A percentile compares a stretch with the other conserved stretches of the same genome.
phyloP scores from a whole-genome alignment of 2,888 invertebrate genomes.

The Lepidochrysops patricia region DNA sequence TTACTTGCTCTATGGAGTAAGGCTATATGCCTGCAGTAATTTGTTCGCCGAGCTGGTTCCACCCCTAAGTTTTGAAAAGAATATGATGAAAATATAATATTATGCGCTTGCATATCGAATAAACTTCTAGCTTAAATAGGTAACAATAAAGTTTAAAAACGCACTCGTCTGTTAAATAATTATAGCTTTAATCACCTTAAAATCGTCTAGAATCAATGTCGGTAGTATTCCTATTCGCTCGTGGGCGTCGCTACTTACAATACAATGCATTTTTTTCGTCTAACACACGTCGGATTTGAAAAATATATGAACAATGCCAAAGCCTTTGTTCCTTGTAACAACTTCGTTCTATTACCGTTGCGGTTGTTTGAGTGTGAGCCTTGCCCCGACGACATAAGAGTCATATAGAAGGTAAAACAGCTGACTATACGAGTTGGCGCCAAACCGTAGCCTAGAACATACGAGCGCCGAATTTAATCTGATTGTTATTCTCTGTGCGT shows the following conservation, averaged over 20 bases:
- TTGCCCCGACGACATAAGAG: no score
- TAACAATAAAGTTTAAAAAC: no score
- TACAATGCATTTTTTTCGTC: conserved; percentile 52
- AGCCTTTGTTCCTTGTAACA: conserved; percentile 69
- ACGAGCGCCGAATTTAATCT: conserved; percentile 12
- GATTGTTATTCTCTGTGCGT: conserved; percentile 1
- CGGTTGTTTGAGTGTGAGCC: no score
- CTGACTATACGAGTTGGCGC: conserved; percentile 36
- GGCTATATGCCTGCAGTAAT: no score
- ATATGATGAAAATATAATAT: no score
- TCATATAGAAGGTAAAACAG: no score
- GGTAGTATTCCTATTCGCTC: background rate
- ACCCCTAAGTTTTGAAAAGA: no score
- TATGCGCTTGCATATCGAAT: no score
- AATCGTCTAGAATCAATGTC: background rate
- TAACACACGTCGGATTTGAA: conserved; percentile 45
- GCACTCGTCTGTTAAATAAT: background rate
- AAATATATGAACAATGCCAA: conserved; percentile 51
- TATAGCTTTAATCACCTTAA: background rate
- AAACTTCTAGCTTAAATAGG: no score
- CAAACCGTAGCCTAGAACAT: conserved; percentile 25
- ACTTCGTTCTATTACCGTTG: no score
- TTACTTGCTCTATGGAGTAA: no score
- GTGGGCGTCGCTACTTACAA: conserved; percentile 38
- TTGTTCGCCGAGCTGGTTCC: no score